Percentiles rank a stretch among this genome's conserved stretches.
phyloP scores from a whole-genome alignment of 2,888 invertebrate genomes.

The Volucella inanis region DNA sequence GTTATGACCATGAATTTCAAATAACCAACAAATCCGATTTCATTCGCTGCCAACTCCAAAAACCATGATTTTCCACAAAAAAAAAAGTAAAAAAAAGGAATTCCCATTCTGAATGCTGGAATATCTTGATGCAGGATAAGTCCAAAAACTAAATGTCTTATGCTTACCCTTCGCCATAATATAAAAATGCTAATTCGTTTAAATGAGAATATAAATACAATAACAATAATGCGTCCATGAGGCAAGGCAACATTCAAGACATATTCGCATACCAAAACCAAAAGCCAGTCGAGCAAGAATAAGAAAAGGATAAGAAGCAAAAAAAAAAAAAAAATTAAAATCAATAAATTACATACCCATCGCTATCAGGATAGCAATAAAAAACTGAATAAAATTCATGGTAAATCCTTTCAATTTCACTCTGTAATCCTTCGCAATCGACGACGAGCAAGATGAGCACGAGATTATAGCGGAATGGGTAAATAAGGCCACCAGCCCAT shows the following conservation, averaged over 20 bases:
- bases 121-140: conserved; percentile 66
- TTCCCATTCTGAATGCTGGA: conserved; percentile 51
- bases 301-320: conserved; percentile 19
- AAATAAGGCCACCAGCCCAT: too few relatives aligned
- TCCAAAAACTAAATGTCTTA: conserved; percentile 7
- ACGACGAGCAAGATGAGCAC: conserved; percentile 35
- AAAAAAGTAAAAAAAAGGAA: background rate
- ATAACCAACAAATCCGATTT: conserved; percentile 73
- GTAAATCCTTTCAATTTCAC: conserved; percentile 78
- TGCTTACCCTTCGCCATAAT: background rate
- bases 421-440: conserved; percentile 78
- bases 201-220: conserved; percentile 67
- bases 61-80: conserved; percentile 41
- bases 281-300: conserved; percentile 1
- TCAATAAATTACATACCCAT: conserved; percentile 77
- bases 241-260: conserved; percentile 49
- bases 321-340: conserved; percentile 70
- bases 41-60: conserved; percentile 68
- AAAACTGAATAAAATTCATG: conserved; percentile 78
- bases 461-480: background rate
- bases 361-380: conserved; percentile 76
- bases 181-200: conserved; percentile 70
- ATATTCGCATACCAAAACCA: too few relatives aligned
- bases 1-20: conserved; percentile 72
- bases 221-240: conserved; percentile 57